A percentile compares a stretch with the other conserved stretches of the same genome.
Evolutionary conservation across 2,797 vertebrate species (phyloP).

Genomic region (Hemitrygon akajei): DNA sequence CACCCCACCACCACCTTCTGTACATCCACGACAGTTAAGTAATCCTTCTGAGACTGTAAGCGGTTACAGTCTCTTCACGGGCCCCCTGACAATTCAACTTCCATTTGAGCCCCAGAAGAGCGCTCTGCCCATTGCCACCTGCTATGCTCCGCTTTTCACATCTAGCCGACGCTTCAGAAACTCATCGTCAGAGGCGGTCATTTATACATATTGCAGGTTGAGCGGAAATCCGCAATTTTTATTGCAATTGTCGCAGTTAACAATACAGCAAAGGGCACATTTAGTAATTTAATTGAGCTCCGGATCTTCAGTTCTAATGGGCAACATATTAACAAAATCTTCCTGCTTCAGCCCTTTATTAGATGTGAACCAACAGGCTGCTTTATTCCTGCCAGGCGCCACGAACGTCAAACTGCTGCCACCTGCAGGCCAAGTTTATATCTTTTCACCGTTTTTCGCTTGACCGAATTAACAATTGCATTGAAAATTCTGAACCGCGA

Average conservation of each 20-base stretch:
- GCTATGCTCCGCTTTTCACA: background rate
- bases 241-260: background rate
- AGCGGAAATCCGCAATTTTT: background rate
- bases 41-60: background rate
- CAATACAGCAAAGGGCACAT: no score
- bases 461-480: background rate
- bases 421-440: slow-evolving; percentile 57
- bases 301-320: background rate
- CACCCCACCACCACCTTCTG: background rate
- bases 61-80: background rate
- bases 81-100: background rate
- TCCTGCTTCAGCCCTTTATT: background rate
- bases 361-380: slow-evolving; percentile 32
- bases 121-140: background rate
- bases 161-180: background rate
- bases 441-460: background rate
- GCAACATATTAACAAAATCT: background rate
- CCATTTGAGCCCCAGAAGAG: background rate
- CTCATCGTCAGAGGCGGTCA: background rate
- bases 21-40: background rate
- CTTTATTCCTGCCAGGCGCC: slow-evolving; percentile 52
- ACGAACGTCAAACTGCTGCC: slow-evolving; percentile 67
- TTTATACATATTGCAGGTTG: background rate
- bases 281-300: background rate
- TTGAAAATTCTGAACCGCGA: background rate